These are phyloP conservation scores for Hapalemur alaotrensis DNA, from an alignment of 2,797 vertebrate genomes.

Conservation along the genomic window DNA sequence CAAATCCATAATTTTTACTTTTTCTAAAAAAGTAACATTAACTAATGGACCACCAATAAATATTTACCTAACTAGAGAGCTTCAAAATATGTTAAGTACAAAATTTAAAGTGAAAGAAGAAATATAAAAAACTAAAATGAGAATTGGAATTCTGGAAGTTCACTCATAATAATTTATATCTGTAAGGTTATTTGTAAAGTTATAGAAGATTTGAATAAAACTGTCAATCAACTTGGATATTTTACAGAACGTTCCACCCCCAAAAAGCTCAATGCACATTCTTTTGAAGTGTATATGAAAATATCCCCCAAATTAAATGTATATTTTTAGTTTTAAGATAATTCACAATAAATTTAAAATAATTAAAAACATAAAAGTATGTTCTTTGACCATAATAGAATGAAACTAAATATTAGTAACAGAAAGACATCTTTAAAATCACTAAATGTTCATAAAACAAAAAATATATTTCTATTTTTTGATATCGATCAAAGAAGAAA, in stretches of 20 bases:
- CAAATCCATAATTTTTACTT: neutral
- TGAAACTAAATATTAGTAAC: neutral
- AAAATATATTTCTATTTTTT: neutral
- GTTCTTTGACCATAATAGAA: neutral
- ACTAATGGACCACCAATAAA: neutral
- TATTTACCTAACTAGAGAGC: neutral
- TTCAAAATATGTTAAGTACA: neutral
- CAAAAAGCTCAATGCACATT: neutral
- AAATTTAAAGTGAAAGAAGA: neutral
- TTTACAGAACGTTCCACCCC: neutral
- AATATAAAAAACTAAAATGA: neutral
- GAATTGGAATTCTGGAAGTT: neutral
- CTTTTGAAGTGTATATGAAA: neutral
- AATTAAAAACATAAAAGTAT: neutral
- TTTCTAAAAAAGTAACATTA: neutral
- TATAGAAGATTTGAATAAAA: neutral
- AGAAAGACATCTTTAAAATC: neutral
- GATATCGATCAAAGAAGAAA: neutral
- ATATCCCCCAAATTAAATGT: neutral
- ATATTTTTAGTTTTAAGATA: neutral
- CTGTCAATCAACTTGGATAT: neutral
- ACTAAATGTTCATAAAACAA: neutral
- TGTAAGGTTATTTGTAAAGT: neutral
- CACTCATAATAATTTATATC: neutral
- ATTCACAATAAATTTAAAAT: neutral